Evolutionary conservation across 2,888 invertebrate genomes (phyloP).

Genomic region (Andrena haemorrhoa): DNA sequence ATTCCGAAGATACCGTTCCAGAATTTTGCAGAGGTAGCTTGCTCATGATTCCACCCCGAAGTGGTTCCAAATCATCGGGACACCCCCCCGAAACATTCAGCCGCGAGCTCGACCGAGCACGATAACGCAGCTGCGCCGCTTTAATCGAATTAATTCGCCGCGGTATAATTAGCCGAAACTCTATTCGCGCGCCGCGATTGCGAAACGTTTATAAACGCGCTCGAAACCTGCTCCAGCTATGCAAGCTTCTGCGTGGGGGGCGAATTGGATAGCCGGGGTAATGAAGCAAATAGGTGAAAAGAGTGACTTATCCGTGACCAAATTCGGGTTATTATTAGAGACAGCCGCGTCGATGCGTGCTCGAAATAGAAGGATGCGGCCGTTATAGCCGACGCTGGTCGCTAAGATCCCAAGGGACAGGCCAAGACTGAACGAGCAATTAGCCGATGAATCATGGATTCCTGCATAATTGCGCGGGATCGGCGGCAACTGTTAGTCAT

Average conservation of each 20-base stretch:
- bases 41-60: too few species aligned
- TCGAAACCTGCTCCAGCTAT: constrained; percentile 17
- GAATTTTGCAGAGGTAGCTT: too few species aligned
- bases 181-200: constrained; percentile 39
- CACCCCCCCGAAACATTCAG: neutral
- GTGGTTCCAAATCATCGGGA: neutral
- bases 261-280: neutral
- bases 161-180: constrained; percentile 60
- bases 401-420: constrained; percentile 10
- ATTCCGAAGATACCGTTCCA: too few species aligned
- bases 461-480: constrained; percentile 14
- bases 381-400: constrained; percentile 8
- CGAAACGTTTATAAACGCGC: constrained; percentile 23
- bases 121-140: constrained; percentile 56
- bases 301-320: constrained; percentile 17
- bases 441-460: constrained; percentile 32
- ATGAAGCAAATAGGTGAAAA: constrained; percentile 12
- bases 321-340: constrained; percentile 48
- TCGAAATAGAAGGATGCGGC: constrained; percentile 20
- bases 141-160: constrained; percentile 59
- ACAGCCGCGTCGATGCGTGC: constrained; percentile 9
- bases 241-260: constrained; percentile 32
- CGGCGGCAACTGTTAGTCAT: constrained; percentile 1
- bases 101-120: constrained; percentile 25
- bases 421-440: constrained; percentile 19